Conservation (phyloP, 2,797 vertebrate genomes). For the Pantherophis alleghaniensis region DNA sequence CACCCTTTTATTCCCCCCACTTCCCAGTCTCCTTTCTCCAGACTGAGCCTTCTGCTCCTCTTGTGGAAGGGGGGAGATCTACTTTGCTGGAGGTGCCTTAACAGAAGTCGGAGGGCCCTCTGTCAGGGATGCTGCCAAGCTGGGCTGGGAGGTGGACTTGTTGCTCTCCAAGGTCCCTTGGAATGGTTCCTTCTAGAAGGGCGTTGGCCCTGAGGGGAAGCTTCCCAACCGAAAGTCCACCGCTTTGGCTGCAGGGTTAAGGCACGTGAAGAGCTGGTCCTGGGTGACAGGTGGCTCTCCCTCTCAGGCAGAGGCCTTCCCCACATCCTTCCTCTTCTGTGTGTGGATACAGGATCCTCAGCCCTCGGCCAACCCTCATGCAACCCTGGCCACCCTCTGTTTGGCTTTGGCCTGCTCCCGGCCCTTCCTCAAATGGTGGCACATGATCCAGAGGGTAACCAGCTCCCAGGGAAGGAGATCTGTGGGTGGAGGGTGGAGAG, state of each 20-base stretch:
- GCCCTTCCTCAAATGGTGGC: background rate
- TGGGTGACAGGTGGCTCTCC: background rate
- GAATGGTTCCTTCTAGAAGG: background rate
- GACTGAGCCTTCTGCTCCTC: background rate
- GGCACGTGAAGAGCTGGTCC: background rate
- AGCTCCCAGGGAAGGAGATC: background rate
- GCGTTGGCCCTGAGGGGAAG: background rate
- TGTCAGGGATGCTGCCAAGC: background rate
- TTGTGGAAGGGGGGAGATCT: background rate
- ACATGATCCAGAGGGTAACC: background rate
- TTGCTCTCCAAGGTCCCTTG: background rate
- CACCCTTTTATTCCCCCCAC: background rate
- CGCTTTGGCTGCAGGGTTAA: background rate
- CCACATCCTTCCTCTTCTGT: rapidly evolving
- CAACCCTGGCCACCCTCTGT: background rate
- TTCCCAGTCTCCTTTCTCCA: background rate
- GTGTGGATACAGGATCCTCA: background rate
- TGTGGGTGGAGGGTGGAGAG: background rate
- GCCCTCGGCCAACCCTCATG: background rate
- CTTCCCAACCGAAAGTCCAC: background rate
- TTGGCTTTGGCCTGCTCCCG: background rate
- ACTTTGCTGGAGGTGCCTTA: background rate
- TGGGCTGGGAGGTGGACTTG: background rate
- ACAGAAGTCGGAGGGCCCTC: background rate
- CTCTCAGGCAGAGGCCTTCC: too few species aligned